These are phyloP conservation scores for Agelas oroides DNA, from an alignment of 37 sponge, comb jelly and placozoan species.

Conservation along the genomic window DNA sequence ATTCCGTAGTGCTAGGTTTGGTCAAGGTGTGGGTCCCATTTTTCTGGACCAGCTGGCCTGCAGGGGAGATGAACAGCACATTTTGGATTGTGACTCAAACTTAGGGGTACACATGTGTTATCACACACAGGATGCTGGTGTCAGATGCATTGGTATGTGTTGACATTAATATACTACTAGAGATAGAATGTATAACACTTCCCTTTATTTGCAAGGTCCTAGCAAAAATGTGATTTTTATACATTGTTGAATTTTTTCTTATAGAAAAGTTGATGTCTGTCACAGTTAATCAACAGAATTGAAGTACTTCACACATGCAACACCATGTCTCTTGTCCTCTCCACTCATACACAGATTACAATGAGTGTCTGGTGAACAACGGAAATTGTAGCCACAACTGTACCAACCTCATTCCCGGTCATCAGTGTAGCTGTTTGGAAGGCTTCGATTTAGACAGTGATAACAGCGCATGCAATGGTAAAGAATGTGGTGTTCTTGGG, in stretches of 20 bases:
- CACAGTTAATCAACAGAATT: too few relatives aligned
- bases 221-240: too few relatives aligned
- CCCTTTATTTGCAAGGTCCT: too few relatives aligned
- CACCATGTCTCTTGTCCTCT: not conserved
- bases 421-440: slow-evolving; percentile 16
- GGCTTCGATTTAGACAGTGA: slow-evolving; percentile 18
- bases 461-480: slow-evolving; percentile 12
- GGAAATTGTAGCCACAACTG: too few relatives aligned
- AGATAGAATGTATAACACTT: too few relatives aligned
- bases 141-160: slow-evolving; percentile 58
- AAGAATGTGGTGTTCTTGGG: too few relatives aligned
- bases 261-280: too few relatives aligned
- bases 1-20: slow-evolving; percentile 28
- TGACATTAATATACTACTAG: not conserved
- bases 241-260: too few relatives aligned
- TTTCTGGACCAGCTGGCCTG: slow-evolving; percentile 30
- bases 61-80: not conserved
- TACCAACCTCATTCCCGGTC: slow-evolving; percentile 11
- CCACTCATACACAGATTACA: too few relatives aligned
- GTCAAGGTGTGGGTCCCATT: slow-evolving; percentile 44
- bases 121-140: slow-evolving; percentile 70
- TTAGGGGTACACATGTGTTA: slow-evolving; percentile 43
- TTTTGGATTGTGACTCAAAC: slow-evolving; percentile 18
- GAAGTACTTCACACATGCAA: too few relatives aligned
- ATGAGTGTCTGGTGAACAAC: too few relatives aligned